phyloP scores from a whole-genome alignment of 2,797 vertebrate genomes.

The Mastacembelus armatus region DNA sequence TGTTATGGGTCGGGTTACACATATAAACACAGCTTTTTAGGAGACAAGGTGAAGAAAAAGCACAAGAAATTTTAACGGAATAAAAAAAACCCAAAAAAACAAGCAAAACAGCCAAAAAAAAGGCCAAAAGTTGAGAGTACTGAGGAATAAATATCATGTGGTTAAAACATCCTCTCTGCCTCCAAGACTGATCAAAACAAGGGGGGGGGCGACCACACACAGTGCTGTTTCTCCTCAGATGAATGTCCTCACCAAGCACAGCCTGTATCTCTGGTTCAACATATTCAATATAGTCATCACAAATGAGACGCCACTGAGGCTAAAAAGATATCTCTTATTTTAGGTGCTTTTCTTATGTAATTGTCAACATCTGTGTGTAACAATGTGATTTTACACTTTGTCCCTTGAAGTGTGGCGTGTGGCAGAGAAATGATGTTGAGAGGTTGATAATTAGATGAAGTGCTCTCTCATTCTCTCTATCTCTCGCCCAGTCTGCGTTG shows the following conservation, averaged over 20 bases:
- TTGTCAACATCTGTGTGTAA: slow-evolving; percentile 64
- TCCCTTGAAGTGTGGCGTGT: slow-evolving; percentile 60
- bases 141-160: neutral
- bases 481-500: slow-evolving; percentile 43
- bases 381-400: slow-evolving; percentile 62
- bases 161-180: slow-evolving; percentile 3
- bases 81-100: neutral
- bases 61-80: neutral
- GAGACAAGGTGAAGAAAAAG: neutral
- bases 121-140: neutral
- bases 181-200: slow-evolving; percentile 18
- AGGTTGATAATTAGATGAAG: slow-evolving; percentile 71
- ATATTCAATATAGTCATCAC: slow-evolving; percentile 19
- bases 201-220: slow-evolving; percentile 24
- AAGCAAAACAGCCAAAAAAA: neutral
- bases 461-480: slow-evolving; percentile 45
- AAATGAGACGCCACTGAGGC: slow-evolving; percentile 27
- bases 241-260: slow-evolving; percentile 3
- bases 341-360: slow-evolving; percentile 49
- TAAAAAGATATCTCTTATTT: slow-evolving; percentile 35
- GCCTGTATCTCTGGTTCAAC: neutral
- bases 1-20: too few species aligned
- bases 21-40: neutral
- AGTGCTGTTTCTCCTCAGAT: neutral
- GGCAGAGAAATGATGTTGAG: slow-evolving; percentile 47